phyloP scores from a whole-genome alignment of 2,888 invertebrate species.

The Callyntrura sp. region DNA sequence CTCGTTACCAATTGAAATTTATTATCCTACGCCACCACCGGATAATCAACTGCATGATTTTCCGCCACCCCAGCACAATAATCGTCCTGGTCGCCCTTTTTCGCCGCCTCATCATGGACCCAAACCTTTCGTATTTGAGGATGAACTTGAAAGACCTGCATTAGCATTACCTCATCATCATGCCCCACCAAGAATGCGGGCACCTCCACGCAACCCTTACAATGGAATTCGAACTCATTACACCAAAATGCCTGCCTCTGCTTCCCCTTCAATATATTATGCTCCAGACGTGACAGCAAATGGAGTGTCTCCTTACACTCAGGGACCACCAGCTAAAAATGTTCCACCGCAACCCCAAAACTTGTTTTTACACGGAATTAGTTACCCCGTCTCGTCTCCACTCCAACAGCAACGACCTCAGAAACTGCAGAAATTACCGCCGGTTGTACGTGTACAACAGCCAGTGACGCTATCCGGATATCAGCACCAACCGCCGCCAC shows the following conservation, averaged over 20 bases:
- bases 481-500: not conserved
- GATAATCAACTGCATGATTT: not conserved
- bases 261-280: conserved; percentile 24
- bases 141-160: too few relatives aligned
- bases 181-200: too few relatives aligned
- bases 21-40: conserved; percentile 36
- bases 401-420: not conserved
- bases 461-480: not conserved
- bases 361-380: conserved; percentile 3
- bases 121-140: too few relatives aligned
- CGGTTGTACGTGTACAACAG: not conserved
- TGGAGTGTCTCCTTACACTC: not conserved
- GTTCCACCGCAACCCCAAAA: not conserved
- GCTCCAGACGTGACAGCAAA: not conserved
- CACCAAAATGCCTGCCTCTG: conserved; percentile 10
- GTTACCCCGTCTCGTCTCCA: conserved; percentile 4
- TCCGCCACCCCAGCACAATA: not conserved
- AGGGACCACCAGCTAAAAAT: not conserved
- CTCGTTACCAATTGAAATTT: conserved; percentile 24
- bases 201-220: too few relatives aligned
- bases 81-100: too few relatives aligned
- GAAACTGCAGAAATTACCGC: not conserved
- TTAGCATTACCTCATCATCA: too few relatives aligned
- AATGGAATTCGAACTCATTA: not conserved
- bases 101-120: too few relatives aligned